phyloP scores from a whole-genome alignment of 2,113 vertebrate species.

The Phalacrocorax aristotelis region DNA sequence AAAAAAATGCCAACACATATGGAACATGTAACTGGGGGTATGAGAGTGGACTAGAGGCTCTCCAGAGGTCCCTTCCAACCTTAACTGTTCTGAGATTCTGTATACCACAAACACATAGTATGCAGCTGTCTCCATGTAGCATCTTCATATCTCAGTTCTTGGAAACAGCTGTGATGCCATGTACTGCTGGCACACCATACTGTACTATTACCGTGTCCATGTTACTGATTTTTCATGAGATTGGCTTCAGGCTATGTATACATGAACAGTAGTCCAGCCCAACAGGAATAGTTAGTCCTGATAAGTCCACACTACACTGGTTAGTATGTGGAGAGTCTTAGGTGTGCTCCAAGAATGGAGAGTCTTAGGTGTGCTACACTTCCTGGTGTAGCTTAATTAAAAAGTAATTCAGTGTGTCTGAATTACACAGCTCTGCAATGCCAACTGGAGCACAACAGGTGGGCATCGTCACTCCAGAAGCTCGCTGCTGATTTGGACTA shows the following conservation, averaged over 20 bases:
- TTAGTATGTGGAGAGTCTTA: background rate
- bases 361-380: background rate
- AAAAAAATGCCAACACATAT: background rate
- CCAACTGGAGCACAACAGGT: background rate
- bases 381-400: background rate
- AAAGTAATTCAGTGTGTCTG: background rate
- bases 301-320: background rate
- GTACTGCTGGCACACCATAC: background rate
- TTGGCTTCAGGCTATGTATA: background rate
- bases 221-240: background rate
- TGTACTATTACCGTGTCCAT: fast-evolving
- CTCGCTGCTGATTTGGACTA: background rate
- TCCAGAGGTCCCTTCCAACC: background rate
- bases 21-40: background rate
- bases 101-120: background rate
- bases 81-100: background rate
- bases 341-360: background rate
- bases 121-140: background rate
- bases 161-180: background rate
- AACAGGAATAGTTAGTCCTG: background rate
- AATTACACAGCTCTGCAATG: background rate
- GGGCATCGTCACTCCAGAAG: background rate
- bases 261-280: background rate
- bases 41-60: background rate
- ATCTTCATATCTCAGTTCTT: background rate